Conservation (phyloP, 2,113 vertebrate species). For the Ageneiosus marmoratus region DNA sequence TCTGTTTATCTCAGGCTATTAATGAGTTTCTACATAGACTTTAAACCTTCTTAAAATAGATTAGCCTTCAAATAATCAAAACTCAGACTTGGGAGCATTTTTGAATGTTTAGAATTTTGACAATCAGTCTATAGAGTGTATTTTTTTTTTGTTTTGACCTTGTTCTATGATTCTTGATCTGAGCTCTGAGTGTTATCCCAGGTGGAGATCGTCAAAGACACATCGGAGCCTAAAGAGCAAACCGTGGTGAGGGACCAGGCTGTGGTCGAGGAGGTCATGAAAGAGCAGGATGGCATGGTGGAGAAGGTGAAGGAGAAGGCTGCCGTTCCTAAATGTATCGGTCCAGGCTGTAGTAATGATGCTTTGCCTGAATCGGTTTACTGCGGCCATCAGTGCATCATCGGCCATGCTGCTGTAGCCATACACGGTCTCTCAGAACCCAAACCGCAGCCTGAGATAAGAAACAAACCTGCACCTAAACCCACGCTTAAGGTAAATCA, state of each 20-base stretch:
- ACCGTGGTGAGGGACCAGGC: neutral
- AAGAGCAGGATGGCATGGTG: conserved; percentile 11
- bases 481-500: conserved; percentile 75
- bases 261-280: neutral
- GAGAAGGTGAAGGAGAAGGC: conserved; percentile 64
- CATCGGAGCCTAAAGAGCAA: neutral
- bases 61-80: no score
- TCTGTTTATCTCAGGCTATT: neutral
- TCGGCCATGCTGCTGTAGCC: conserved; percentile 87
- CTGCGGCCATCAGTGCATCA: conserved; percentile 91
- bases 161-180: conserved; percentile 27
- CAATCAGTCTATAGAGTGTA: neutral
- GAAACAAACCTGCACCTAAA: conserved; percentile 73
- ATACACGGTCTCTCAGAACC: conserved; percentile 84
- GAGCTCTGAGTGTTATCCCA: conserved; percentile 62
- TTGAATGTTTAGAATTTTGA: neutral
- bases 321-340: conserved; percentile 81
- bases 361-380: conserved; percentile 91
- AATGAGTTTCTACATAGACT: no score
- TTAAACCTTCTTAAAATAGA: no score
- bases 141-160: neutral
- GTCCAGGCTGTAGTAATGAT: conserved; percentile 81
- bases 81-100: neutral
- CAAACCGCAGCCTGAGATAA: conserved; percentile 74
- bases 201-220: conserved; percentile 57